A percentile compares a stretch with the other conserved stretches of the same genome.
These are phyloP conservation scores for Delphinus delphis DNA, from an alignment of 2,113 vertebrate genomes.

Conservation along the genomic window DNA sequence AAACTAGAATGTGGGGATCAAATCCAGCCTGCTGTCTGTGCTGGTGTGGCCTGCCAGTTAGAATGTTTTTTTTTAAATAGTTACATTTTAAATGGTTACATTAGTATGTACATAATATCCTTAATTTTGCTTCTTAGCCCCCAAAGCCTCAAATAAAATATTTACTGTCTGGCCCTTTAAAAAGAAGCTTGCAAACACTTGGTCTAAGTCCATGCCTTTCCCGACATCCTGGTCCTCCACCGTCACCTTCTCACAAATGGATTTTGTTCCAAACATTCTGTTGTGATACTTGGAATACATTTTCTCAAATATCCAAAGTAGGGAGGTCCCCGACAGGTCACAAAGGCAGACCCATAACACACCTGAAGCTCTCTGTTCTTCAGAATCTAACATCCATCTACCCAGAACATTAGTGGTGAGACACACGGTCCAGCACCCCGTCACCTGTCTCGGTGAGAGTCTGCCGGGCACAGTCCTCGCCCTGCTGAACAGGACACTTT, in stretches of 20 bases:
- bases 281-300: not conserved
- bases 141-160: not conserved
- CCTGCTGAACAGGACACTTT: not conserved
- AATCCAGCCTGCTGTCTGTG: not conserved
- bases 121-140: not conserved
- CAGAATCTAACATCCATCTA: not conserved
- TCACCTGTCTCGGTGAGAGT: not conserved
- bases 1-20: not conserved
- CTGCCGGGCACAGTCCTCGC: not conserved
- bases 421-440: not conserved
- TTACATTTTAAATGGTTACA: not conserved
- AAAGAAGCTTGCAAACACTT: not conserved
- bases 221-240: not conserved
- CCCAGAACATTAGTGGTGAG: not conserved
- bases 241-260: not conserved
- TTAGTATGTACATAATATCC: not conserved
- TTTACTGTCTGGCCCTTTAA: not conserved
- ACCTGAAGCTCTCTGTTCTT: not conserved
- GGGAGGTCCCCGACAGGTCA: not conserved
- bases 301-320: not conserved
- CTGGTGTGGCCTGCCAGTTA: not conserved
- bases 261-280: not conserved
- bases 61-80: not conserved
- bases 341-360: not conserved
- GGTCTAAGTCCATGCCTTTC: not conserved